Conservation (phyloP, 1,140 invertebrate species). For the Nymphalis io region DNA sequence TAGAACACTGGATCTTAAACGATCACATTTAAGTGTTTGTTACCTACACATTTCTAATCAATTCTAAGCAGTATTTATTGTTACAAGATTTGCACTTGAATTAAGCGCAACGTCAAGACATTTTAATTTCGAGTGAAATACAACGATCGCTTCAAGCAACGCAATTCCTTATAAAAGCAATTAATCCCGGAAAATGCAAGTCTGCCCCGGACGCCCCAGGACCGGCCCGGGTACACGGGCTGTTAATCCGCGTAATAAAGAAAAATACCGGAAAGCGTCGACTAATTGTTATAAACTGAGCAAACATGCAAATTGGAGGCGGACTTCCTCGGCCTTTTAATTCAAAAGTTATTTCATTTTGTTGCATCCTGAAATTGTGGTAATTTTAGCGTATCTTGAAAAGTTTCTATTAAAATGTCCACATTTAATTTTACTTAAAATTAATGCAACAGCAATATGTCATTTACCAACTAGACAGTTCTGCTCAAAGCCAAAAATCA, state of each 20-base stretch:
- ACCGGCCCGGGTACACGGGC: slow-evolving; percentile 10
- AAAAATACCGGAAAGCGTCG: slow-evolving; percentile 62
- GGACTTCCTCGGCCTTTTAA: slow-evolving; percentile 53
- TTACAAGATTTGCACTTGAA: background rate
- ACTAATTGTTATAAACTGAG: slow-evolving; percentile 73
- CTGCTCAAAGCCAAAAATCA: too few relatives aligned
- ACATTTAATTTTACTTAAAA: background rate
- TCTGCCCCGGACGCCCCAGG: slow-evolving; percentile 29
- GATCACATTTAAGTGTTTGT: background rate
- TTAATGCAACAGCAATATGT: too few relatives aligned
- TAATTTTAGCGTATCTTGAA: background rate
- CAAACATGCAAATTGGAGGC: slow-evolving; percentile 66
- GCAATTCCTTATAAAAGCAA: slow-evolving; percentile 51
- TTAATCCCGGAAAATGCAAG: slow-evolving; percentile 41
- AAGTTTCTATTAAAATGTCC: background rate
- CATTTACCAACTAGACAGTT: too few relatives aligned
- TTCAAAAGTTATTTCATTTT: slow-evolving; percentile 48
- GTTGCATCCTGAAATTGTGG: slow-evolving; percentile 5
- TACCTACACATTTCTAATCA: background rate
- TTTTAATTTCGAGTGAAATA: background rate
- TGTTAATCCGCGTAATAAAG: slow-evolving; percentile 70
- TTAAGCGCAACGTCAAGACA: background rate
- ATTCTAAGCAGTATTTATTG: background rate
- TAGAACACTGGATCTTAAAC: too few relatives aligned
- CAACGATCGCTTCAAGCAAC: slow-evolving; percentile 22